Evolutionary conservation across 2,113 vertebrate species (phyloP).

Genomic region (Galemys pyrenaicus): DNA sequence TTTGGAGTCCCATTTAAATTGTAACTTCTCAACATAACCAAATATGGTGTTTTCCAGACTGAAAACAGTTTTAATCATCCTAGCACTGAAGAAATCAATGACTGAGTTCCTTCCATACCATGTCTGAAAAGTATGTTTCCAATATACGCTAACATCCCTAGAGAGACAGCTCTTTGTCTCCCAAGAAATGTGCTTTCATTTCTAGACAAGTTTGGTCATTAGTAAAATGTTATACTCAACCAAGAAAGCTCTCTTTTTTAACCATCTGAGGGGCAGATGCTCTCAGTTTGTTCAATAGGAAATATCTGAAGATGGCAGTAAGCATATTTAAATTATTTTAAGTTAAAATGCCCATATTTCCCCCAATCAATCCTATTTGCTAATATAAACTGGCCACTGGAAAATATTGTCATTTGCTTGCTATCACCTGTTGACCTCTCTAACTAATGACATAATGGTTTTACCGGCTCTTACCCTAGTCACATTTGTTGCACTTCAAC

Average conservation of each 20-base stretch:
- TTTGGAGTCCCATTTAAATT: background rate
- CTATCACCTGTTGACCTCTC: background rate
- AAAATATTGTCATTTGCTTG: background rate
- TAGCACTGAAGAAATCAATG: background rate
- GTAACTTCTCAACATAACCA: background rate
- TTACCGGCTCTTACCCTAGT: background rate
- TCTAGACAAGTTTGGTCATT: background rate
- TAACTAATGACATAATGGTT: background rate
- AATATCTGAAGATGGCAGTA: background rate
- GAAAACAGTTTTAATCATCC: background rate
- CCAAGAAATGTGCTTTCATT: background rate
- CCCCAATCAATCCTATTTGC: background rate
- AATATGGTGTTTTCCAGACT: background rate
- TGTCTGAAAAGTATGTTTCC: background rate
- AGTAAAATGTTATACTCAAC: background rate
- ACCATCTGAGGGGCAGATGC: background rate
- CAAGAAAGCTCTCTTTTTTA: background rate
- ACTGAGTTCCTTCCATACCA: background rate
- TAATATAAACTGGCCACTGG: background rate
- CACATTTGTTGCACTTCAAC: background rate
- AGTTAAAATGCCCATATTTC: background rate
- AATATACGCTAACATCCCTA: background rate
- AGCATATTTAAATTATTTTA: background rate
- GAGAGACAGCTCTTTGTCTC: background rate
- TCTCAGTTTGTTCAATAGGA: background rate